Conservation (phyloP, 1,140 invertebrate species). For the Cyclina sinensis region DNA sequence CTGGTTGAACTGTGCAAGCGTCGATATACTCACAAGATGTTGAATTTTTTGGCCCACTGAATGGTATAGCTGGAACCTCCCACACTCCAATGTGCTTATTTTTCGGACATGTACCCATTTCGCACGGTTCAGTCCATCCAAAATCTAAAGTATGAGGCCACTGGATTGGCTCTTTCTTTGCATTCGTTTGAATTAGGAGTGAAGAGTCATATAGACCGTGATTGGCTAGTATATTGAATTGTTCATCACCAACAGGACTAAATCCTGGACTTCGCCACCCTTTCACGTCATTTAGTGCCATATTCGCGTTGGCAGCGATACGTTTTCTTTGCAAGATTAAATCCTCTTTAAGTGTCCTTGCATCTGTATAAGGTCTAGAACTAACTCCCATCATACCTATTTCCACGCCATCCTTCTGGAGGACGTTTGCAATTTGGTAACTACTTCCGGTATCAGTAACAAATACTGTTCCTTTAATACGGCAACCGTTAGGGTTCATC, state of each 20-base stretch:
- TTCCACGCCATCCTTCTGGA: conserved; percentile 69
- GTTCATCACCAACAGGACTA: conserved; percentile 59
- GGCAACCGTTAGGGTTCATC: conserved; percentile 76
- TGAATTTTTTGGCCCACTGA: conserved; percentile 44
- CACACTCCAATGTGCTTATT: conserved; percentile 70
- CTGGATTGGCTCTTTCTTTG: conserved; percentile 39
- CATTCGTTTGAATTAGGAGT: conserved; percentile 46
- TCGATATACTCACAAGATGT: conserved; percentile 71
- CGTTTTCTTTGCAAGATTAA: conserved; percentile 63
- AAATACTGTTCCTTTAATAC: conserved; percentile 74
- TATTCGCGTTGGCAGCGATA: conserved; percentile 37
- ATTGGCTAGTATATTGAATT: conserved; percentile 69
- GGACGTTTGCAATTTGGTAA: conserved; percentile 70
- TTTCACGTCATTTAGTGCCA: conserved; percentile 42
- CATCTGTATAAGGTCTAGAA: conserved; percentile 48
- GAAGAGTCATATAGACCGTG: conserved; percentile 75
- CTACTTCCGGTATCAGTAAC: conserved; percentile 68
- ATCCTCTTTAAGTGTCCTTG: conserved; percentile 34
- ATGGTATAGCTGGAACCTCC: conserved; percentile 76
- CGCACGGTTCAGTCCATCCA: conserved; percentile 67
- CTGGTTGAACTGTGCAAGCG: conserved; percentile 52
- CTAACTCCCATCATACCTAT: conserved; percentile 66
- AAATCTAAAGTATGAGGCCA: conserved; percentile 79
- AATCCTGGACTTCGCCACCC: conserved; percentile 73
- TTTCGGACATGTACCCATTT: conserved; percentile 65